Evolutionary conservation across 2,888 invertebrate genomes (phyloP).

Genomic region (Pedicia rivosa): DNA sequence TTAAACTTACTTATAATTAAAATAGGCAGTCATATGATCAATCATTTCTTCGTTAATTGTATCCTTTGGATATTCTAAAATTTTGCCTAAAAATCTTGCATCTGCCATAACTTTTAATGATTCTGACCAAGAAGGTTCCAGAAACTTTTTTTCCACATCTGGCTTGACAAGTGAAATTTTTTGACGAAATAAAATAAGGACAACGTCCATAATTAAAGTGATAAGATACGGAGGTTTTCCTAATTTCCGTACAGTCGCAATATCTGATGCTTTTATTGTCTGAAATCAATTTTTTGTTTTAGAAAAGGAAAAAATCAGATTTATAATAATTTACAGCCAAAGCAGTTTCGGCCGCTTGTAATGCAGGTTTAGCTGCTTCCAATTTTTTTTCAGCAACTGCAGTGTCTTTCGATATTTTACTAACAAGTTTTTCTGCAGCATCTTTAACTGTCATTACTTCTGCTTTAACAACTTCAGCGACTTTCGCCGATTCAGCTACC

Average conservation of each 20-base stretch:
- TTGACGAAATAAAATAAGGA: slow-evolving; percentile 55
- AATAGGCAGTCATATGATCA: slow-evolving; percentile 59
- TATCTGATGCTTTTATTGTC: slow-evolving; percentile 72
- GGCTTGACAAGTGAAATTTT: slow-evolving; percentile 46
- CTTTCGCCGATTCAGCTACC: slow-evolving; percentile 53
- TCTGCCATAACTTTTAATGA: slow-evolving; percentile 70
- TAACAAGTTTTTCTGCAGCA: slow-evolving; percentile 56
- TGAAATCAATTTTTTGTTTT: slow-evolving; percentile 20
- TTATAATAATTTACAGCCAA: slow-evolving; percentile 27
- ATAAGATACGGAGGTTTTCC: slow-evolving; percentile 74
- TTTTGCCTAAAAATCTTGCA: slow-evolving; percentile 48
- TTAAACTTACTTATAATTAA: slow-evolving; percentile 35
- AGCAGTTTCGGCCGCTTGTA: slow-evolving; percentile 33
- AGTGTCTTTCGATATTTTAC: slow-evolving; percentile 57
- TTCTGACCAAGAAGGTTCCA: slow-evolving; percentile 59
- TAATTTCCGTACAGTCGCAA: slow-evolving; percentile 65
- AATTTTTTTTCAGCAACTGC: slow-evolving; percentile 62
- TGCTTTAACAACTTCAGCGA: slow-evolving; percentile 62
- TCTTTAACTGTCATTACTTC: slow-evolving; percentile 53
- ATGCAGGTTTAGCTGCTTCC: slow-evolving; percentile 64
- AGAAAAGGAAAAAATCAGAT: slow-evolving; percentile 5
- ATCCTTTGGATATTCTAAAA: slow-evolving; percentile 64
- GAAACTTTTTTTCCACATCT: slow-evolving; percentile 50
- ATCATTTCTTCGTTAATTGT: slow-evolving; percentile 69
- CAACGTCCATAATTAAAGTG: slow-evolving; percentile 73